Evolutionary conservation across 2,888 invertebrate species (phyloP).

Genomic region (Drosophila nr. medialis): DNA sequence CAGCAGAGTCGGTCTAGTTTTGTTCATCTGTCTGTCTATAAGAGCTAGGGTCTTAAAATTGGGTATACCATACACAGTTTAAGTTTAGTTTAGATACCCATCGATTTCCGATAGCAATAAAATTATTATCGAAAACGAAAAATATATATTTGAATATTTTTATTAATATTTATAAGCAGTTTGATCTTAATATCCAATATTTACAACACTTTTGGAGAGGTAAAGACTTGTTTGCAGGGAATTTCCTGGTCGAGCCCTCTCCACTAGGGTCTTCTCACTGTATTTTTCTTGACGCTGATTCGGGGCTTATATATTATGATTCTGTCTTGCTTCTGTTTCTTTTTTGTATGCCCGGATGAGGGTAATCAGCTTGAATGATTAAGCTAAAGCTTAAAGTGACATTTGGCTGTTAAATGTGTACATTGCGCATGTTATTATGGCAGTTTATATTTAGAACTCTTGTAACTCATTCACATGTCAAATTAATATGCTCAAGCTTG

Average conservation of each 20-base stretch:
- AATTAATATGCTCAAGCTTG: conserved; percentile 2
- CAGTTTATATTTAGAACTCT: neutral
- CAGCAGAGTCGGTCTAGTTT: neutral
- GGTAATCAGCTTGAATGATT: conserved; percentile 42
- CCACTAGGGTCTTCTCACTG: neutral
- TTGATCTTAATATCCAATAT: neutral
- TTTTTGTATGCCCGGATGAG: conserved; percentile 8
- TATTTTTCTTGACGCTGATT: conserved; percentile 21
- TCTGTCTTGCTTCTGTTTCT: neutral
- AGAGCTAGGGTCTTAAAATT: neutral
- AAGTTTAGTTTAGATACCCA: too few relatives aligned
- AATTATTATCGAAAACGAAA: neutral
- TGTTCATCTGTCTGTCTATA: neutral
- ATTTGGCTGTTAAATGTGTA: conserved; percentile 2
- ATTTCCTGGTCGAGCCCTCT: neutral
- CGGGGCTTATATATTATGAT: conserved; percentile 13
- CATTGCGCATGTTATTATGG: neutral
- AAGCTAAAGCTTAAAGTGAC: conserved; percentile 7
- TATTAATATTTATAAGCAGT: neutral
- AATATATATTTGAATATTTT: neutral
- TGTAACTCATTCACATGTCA: neutral
- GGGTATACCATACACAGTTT: neutral
- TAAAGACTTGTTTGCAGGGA: neutral
- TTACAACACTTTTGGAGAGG: neutral
- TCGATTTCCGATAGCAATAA: neutral